These are phyloP conservation scores for Zaprionus kolodkinae DNA, from an alignment of 1,140 invertebrate genomes.

Conservation along the genomic window DNA sequence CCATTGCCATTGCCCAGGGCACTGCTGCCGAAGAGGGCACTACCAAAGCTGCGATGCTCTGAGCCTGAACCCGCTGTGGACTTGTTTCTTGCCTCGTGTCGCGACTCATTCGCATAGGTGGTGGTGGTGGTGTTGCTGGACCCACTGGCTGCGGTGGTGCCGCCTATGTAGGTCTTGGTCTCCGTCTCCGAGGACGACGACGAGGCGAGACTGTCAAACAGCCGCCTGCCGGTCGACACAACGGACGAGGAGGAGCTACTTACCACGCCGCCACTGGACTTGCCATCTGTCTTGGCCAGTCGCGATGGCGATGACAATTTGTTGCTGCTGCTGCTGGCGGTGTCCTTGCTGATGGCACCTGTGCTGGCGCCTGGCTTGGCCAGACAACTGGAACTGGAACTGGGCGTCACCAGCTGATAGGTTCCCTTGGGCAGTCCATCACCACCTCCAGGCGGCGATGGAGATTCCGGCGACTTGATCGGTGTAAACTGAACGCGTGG, in stretches of 20 bases:
- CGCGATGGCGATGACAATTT: slow-evolving; percentile 69
- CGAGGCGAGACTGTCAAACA: slow-evolving; percentile 79
- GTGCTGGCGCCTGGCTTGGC: slow-evolving; percentile 57
- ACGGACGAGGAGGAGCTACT: slow-evolving; percentile 61
- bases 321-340: slow-evolving; percentile 35
- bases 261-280: slow-evolving; percentile 34
- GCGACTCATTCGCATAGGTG: slow-evolving; percentile 70
- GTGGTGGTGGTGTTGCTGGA: slow-evolving; percentile 53
- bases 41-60: slow-evolving; percentile 62
- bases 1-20: slow-evolving; percentile 52
- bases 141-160: slow-evolving; percentile 53
- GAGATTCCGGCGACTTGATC: slow-evolving; percentile 81
- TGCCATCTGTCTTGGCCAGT: slow-evolving; percentile 44
- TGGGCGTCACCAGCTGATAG: slow-evolving; percentile 71
- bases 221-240: slow-evolving; percentile 73
- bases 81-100: slow-evolving; percentile 55
- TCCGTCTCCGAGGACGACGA: slow-evolving; percentile 75
- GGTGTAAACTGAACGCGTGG: slow-evolving; percentile 80
- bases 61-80: slow-evolving; percentile 52
- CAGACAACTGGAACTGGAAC: slow-evolving; percentile 32
- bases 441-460: slow-evolving; percentile 74
- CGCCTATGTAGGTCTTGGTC: slow-evolving; percentile 75
- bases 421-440: slow-evolving; percentile 77
- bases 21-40: slow-evolving; percentile 67
- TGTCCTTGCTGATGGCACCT: slow-evolving; percentile 73